Conservation (phyloP, 2,888 invertebrate species). For the Mesorhabditis spiculigera region DNA sequence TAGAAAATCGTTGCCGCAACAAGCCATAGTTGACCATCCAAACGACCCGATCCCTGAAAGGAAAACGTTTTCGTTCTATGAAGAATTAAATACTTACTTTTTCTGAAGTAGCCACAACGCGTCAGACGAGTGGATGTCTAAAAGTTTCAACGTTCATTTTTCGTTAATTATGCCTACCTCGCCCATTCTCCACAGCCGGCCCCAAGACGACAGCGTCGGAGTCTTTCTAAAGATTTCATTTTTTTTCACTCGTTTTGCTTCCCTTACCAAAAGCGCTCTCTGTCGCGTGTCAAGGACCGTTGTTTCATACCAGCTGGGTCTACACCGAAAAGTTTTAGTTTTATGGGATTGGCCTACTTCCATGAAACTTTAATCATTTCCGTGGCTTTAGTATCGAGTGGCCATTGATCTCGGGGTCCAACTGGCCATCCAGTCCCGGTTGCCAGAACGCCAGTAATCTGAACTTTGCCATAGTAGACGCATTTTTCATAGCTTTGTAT, state of each 20-base stretch:
- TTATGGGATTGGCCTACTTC: not conserved
- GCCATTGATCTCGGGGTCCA: too few species aligned
- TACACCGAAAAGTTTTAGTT: not conserved
- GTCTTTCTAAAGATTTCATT: conserved; percentile 1
- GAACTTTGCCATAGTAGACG: too few species aligned
- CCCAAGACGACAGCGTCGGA: not conserved
- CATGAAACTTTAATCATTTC: not conserved
- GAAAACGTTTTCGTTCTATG: not conserved
- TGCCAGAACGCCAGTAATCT: too few species aligned
- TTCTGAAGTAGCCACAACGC: not conserved
- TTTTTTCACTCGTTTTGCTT: not conserved
- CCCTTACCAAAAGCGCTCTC: not conserved
- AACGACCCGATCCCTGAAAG: not conserved
- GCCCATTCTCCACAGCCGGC: not conserved
- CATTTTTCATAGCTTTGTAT: too few species aligned
- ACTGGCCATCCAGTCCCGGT: too few species aligned
- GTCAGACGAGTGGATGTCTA: not conserved
- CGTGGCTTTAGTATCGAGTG: not conserved
- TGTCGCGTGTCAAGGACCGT: not conserved
- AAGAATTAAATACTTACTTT: not conserved
- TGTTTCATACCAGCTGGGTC: conserved; percentile 1
- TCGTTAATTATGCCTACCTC: not conserved
- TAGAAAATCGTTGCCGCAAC: not conserved
- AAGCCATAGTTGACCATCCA: not conserved
- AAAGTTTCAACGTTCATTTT: not conserved